These are phyloP conservation scores for Amphiprion percula DNA, from an alignment of 2,113 vertebrate genomes.

Conservation along the genomic window DNA sequence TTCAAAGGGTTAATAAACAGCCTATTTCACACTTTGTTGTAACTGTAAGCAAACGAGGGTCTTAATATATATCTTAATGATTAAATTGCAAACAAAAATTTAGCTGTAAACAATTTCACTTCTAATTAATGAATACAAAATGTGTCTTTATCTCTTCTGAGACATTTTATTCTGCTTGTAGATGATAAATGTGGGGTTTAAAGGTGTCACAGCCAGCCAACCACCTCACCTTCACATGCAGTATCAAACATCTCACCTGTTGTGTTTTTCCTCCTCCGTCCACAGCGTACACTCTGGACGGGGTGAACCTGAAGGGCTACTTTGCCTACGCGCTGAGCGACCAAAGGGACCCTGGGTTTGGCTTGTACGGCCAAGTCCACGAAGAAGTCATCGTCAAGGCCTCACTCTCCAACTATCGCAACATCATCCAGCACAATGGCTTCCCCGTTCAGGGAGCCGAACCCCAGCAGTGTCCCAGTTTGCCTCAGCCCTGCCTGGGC, in stretches of 20 bases:
- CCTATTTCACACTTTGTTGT: too few relatives aligned
- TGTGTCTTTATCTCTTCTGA: too few relatives aligned
- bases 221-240: too few relatives aligned
- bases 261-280: conserved; percentile 37
- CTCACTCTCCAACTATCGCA: conserved; percentile 90
- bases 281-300: conserved; percentile 90
- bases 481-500: conserved; percentile 70
- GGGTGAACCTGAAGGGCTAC: conserved; percentile 93
- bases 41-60: too few relatives aligned
- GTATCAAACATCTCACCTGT: not conserved
- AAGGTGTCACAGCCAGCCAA: too few relatives aligned
- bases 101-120: too few relatives aligned
- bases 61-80: too few relatives aligned
- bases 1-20: too few relatives aligned
- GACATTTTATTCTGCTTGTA: too few relatives aligned
- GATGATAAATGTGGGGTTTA: too few relatives aligned
- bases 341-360: conserved; percentile 89
- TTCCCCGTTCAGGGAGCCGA: conserved; percentile 83
- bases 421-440: conserved; percentile 91
- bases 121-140: too few relatives aligned
- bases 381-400: conserved; percentile 90
- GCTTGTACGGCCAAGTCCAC: conserved; percentile 89
- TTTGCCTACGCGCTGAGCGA: conserved; percentile 95
- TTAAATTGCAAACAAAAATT: too few relatives aligned
- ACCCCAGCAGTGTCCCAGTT: conserved; percentile 82